Conservation (phyloP, 2,113 vertebrate species). For the Nothobranchius furzeri region DNA sequence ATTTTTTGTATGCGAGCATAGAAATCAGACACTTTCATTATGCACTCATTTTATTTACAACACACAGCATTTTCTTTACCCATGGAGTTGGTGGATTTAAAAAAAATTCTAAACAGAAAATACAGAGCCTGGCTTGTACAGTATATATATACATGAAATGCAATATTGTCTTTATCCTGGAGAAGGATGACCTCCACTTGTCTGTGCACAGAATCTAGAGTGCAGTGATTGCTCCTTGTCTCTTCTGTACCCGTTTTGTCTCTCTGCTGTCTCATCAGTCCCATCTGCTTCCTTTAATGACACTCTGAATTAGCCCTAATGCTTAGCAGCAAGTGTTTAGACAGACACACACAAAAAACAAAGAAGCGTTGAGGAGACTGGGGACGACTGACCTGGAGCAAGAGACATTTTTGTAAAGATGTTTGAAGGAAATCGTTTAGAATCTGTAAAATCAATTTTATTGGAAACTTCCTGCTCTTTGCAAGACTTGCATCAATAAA, state of each 20-base stretch:
- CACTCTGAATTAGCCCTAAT: constrained; percentile 65
- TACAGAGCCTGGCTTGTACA: constrained; percentile 44
- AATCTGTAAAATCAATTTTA: no score
- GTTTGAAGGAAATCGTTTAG: no score
- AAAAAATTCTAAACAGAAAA: constrained; percentile 59
- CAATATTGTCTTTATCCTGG: constrained; percentile 34
- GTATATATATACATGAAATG: constrained; percentile 56
- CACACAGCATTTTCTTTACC: constrained; percentile 59
- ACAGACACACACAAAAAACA: constrained; percentile 28
- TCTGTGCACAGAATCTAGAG: constrained; percentile 41
- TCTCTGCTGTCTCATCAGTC: constrained; percentile 52
- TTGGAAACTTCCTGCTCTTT: no score
- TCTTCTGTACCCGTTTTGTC: constrained; percentile 22
- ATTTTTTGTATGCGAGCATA: constrained; percentile 10
- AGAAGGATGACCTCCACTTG: constrained; percentile 19
- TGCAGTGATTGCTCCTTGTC: constrained; percentile 36
- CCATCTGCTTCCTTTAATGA: constrained; percentile 60
- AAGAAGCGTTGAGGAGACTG: constrained; percentile 37
- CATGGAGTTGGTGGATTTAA: constrained; percentile 41
- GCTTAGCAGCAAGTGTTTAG: constrained; percentile 62
- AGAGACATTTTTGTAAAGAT: no score
- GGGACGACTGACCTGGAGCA: constrained; percentile 28
- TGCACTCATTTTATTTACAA: constrained; percentile 72
- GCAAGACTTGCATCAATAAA: no score
- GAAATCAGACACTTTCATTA: constrained; percentile 41